A percentile compares a stretch with the other conserved stretches of the same genome.
Evolutionary conservation across 92 coral and sea anemone genomes (phyloP).

Genomic region (Palythoa heliodiscus): DNA sequence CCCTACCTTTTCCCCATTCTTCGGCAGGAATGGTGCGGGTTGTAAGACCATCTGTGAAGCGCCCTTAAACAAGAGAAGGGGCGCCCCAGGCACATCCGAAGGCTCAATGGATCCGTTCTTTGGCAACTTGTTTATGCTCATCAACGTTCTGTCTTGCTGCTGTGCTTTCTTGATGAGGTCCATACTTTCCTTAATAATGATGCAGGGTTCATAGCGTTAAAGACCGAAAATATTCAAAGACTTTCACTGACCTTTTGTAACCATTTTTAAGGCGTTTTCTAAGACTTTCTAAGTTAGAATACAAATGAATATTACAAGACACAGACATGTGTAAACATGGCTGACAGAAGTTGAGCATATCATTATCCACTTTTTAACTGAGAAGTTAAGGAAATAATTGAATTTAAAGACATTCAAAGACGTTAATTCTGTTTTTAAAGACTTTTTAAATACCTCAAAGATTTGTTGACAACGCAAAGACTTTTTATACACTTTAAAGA

Average conservation of each 20-base stretch:
- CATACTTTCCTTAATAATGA: conserved; percentile 74
- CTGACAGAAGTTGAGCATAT: background rate
- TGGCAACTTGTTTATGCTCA: conserved; percentile 61
- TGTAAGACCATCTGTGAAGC: conserved; percentile 75
- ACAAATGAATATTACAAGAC: no score
- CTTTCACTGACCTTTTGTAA: no score
- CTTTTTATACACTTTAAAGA: no score
- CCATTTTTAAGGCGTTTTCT: no score
- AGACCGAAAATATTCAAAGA: no score
- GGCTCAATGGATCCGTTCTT: conserved; percentile 33
- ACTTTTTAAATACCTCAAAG: no score
- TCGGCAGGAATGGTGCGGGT: conserved; percentile 85
- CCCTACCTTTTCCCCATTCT: conserved; percentile 71
- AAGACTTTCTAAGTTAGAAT: no score
- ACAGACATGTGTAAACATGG: no score
- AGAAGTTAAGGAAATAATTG: background rate
- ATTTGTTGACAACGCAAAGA: no score
- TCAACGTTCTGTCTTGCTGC: conserved; percentile 75
- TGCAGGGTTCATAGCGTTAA: background rate
- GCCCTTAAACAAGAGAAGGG: conserved; percentile 84
- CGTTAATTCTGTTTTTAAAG: no score
- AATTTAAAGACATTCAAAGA: no score
- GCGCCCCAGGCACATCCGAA: conserved; percentile 73
- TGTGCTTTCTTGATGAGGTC: conserved; percentile 87
- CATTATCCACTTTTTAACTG: background rate